Base-by-base conservation (phyloP, 2,113 vertebrate genomes). In the Perognathus longimembris region DNA sequence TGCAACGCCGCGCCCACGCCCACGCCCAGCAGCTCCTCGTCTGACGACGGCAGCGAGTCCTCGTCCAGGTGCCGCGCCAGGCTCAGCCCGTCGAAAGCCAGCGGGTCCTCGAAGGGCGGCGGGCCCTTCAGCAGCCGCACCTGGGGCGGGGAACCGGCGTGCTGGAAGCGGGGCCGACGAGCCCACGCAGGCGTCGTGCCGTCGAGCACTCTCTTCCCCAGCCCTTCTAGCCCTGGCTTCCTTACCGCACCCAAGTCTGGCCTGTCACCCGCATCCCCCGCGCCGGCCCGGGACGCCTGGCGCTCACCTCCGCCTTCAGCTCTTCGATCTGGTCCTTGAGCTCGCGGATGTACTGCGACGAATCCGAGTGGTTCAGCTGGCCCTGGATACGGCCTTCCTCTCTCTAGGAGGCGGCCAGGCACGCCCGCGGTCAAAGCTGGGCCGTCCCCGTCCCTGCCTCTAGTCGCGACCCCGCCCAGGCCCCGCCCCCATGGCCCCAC, bases 371-470 rank as follows among this genome's bases (percentile, higher is more conserved):
- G 98, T 99, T 99, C 86, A 99, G 97, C 96, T 99, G 98, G 74
- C 99, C 99, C 93, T 99, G 98, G 97, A 99, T 99, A 95, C 98
- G 98, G 12, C 99, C 99, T 92, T 99, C 99, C 94, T 99, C 99
- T 85, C 98, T 98, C 99, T 99, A 96, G 45, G 50, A 75, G 79
- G 34, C 9, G 63, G 34, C 9, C n/a, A 54, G 3, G 78, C 71
- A 42, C 20, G 36, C 45, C 12, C 3, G 38, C 38, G 32, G 71
- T 83, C 69, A 74, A 26, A 32, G 69, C 22, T 0, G 59, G 40
- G 50, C n/a, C 17, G 5, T 3, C 26, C 63, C 57, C 9, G 50
- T 15, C 50, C 45, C 50, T 15, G 50, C 50, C 50, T 15, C 50
- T 54, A 12, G 50, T 15, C 17, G 17, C 17, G 17, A 54, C 4